A percentile compares a stretch with the other conserved stretches of the same genome.
These are phyloP conservation scores for Hirundichthys speculiger DNA, from an alignment of 2,113 vertebrate genomes.

Conservation along the genomic window DNA sequence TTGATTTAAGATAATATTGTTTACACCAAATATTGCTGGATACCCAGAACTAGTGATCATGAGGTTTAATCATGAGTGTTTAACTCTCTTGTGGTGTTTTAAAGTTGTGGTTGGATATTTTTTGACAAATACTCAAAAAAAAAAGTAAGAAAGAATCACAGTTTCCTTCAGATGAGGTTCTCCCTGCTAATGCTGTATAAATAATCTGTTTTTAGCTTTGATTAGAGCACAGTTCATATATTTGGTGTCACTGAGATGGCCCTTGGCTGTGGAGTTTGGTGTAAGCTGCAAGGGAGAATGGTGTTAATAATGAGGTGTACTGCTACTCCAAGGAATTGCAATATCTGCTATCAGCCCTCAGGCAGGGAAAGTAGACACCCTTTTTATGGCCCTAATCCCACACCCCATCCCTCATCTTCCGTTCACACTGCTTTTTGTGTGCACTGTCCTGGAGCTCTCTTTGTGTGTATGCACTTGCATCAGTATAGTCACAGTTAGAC, in stretches of 20 bases:
- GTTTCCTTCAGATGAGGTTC: not conserved
- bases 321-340: constrained; percentile 58
- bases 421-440: constrained; percentile 24
- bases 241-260: constrained; percentile 32
- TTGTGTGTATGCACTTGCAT: constrained; percentile 3
- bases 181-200: not conserved
- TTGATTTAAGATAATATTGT: too few species aligned
- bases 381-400: constrained; percentile 60
- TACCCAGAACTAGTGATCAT: too few species aligned
- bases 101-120: too few species aligned
- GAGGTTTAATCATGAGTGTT: too few species aligned
- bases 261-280: constrained; percentile 18
- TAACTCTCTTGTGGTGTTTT: too few species aligned
- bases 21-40: too few species aligned
- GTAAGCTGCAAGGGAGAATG: constrained; percentile 28
- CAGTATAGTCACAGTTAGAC: not conserved
- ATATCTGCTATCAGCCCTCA: constrained; percentile 66
- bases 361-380: constrained; percentile 71
- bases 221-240: constrained; percentile 14
- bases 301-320: constrained; percentile 63
- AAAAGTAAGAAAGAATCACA: too few species aligned
- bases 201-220: not conserved
- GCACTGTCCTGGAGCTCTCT: constrained; percentile 3
- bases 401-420: constrained; percentile 20
- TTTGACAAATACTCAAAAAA: too few species aligned